Evolutionary conservation across 2,113 vertebrate genomes (phyloP).

Genomic region (Rhipidura dahli): DNA sequence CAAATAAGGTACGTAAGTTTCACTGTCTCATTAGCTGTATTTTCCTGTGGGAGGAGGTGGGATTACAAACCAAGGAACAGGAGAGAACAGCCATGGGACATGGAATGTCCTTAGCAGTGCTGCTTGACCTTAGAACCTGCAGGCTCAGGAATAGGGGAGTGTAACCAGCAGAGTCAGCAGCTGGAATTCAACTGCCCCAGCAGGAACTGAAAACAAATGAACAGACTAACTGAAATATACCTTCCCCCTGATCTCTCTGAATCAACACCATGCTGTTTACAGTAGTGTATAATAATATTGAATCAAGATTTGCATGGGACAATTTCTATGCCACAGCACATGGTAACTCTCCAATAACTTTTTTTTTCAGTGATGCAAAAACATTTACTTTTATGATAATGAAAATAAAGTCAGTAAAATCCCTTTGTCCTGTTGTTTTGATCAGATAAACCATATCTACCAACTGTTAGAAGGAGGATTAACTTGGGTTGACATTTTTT

Average conservation of each 20-base stretch:
- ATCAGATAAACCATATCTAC: conserved; percentile 67
- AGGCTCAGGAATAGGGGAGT: background rate
- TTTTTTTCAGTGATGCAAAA: conserved; percentile 23
- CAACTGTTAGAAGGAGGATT: conserved; percentile 63
- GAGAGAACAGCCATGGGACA: background rate
- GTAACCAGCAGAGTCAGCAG: conserved; percentile 27
- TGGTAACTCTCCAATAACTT: conserved; percentile 39
- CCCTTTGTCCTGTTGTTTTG: conserved; percentile 54
- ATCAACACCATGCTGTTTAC: conserved; percentile 61
- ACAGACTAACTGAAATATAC: conserved; percentile 25
- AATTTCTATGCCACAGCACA: conserved; percentile 20
- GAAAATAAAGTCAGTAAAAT: conserved; percentile 60
- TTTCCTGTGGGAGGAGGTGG: background rate
- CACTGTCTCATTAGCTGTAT: background rate
- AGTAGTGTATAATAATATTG: conserved; percentile 67
- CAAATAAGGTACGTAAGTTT: background rate
- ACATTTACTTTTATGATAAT: conserved; percentile 65
- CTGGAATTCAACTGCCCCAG: conserved; percentile 35
- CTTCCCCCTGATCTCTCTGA: conserved; percentile 8
- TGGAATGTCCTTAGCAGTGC: background rate
- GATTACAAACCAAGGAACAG: background rate
- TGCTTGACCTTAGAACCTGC: background rate
- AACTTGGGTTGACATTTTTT: conserved; percentile 45
- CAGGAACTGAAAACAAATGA: conserved; percentile 54
- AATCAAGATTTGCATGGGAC: conserved; percentile 66